These are phyloP conservation scores for Polydrusus pterygomalis DNA, from an alignment of 2,888 invertebrate genomes.

Conservation along the genomic window DNA sequence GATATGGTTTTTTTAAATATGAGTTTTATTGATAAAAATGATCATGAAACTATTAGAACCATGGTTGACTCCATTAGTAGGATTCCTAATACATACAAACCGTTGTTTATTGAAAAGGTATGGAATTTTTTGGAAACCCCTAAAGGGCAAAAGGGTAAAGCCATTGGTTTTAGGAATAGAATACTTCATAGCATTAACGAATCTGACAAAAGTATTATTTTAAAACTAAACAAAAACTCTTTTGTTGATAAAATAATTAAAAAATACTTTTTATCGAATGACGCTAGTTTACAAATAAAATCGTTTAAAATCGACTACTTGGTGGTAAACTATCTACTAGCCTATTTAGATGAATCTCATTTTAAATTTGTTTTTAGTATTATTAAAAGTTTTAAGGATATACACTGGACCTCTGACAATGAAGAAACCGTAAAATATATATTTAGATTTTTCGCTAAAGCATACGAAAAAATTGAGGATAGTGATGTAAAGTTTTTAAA, in stretches of 20 bases:
- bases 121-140: conserved; percentile 56
- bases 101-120: conserved; percentile 48
- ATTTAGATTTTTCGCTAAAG: conserved; percentile 20
- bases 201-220: conserved; percentile 16
- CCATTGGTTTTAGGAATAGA: not conserved
- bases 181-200: not conserved
- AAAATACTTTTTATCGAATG: conserved; percentile 22
- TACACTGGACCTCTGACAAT: conserved; percentile 9
- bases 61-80: conserved; percentile 37
- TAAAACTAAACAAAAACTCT: conserved; percentile 7
- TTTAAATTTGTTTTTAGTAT: conserved; percentile 35
- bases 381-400: conserved; percentile 21
- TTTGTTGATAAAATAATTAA: conserved; percentile 17
- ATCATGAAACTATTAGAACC: conserved; percentile 53
- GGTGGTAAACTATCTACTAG: conserved; percentile 29
- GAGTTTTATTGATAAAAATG: conserved; percentile 54
- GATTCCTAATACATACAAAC: conserved; percentile 53
- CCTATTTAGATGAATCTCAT: conserved; percentile 11
- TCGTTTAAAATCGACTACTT: conserved; percentile 2
- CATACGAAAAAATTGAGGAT: conserved; percentile 7
- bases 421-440: not conserved
- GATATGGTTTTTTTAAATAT: conserved; percentile 53
- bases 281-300: not conserved
- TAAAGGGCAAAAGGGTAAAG: conserved; percentile 43
- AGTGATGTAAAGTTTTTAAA: conserved; percentile 23